Conservation (phyloP, 2,888 invertebrate genomes). For the Meta bourneti region DNA sequence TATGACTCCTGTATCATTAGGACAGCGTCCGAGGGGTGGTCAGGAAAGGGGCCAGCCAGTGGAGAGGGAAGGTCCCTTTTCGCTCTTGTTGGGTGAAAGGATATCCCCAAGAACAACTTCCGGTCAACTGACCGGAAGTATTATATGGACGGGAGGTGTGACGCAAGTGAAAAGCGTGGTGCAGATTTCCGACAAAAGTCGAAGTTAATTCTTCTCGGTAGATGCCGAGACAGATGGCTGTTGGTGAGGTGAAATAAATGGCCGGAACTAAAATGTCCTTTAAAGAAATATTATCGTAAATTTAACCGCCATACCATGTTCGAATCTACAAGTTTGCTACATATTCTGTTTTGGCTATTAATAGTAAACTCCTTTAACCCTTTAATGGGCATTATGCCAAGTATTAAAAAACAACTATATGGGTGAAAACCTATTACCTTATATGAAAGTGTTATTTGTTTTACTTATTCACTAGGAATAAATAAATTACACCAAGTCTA, state of each 20-base stretch:
- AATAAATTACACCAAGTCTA: too few species aligned
- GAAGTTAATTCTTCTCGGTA: not conserved
- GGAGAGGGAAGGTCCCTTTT: not conserved
- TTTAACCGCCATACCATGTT: too few species aligned
- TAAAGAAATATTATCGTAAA: not conserved
- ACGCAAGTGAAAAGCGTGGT: conserved; percentile 46
- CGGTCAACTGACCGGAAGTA: conserved; percentile 60
- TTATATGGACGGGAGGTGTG: conserved; percentile 39
- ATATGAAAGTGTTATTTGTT: too few species aligned
- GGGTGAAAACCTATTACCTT: too few species aligned
- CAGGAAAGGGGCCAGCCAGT: not conserved
- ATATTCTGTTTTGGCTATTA: too few species aligned
- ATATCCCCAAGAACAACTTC: conserved; percentile 15
- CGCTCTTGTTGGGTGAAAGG: conserved; percentile 14
- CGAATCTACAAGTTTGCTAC: too few species aligned
- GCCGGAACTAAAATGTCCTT: not conserved
- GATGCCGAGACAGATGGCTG: conserved; percentile 4
- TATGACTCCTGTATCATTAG: not conserved
- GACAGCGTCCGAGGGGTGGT: not conserved
- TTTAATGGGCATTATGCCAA: too few species aligned
- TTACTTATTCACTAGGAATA: too few species aligned
- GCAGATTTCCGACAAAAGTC: not conserved
- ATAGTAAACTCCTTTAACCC: too few species aligned
- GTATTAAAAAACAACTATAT: too few species aligned
- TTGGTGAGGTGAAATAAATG: not conserved